Conservation (phyloP, 2,888 invertebrate species). For the Mimachlamys varia region DNA sequence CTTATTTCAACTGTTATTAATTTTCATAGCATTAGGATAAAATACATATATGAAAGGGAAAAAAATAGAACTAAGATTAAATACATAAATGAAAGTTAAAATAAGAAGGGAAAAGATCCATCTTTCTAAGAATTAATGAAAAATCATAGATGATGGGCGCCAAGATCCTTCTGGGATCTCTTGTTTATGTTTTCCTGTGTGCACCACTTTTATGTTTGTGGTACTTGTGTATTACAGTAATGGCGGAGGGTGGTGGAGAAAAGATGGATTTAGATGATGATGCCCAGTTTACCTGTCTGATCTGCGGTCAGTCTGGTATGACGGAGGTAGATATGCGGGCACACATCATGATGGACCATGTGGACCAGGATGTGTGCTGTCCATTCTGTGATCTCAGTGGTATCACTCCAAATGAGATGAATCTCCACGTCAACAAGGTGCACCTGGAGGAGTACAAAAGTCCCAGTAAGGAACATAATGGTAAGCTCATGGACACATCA, state of each 20-base stretch:
- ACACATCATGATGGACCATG: slow-evolving; percentile 90
- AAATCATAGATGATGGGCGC: no score
- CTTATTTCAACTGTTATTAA: no score
- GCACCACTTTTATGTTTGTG: background rate
- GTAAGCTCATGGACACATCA: background rate
- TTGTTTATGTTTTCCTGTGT: background rate
- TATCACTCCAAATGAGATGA: slow-evolving; percentile 89
- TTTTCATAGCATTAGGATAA: no score
- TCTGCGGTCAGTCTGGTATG: slow-evolving; percentile 92
- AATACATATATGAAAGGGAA: no score
- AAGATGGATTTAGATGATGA: slow-evolving; percentile 41
- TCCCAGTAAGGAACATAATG: slow-evolving; percentile 81
- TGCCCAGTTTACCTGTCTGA: slow-evolving; percentile 85
- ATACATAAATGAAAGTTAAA: no score
- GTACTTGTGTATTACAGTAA: slow-evolving; percentile 25
- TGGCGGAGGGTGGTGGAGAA: slow-evolving; percentile 54
- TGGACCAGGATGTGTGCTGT: slow-evolving; percentile 90
- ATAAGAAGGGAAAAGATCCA: no score
- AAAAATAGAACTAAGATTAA: no score
- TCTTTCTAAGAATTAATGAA: no score
- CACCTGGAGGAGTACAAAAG: slow-evolving; percentile 88
- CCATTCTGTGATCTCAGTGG: slow-evolving; percentile 92
- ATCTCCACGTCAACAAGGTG: slow-evolving; percentile 91
- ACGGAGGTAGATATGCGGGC: slow-evolving; percentile 85
- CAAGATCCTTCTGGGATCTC: no score